Conservation (phyloP, 2,797 vertebrate genomes). For the Chelidonichthys spinosus region DNA sequence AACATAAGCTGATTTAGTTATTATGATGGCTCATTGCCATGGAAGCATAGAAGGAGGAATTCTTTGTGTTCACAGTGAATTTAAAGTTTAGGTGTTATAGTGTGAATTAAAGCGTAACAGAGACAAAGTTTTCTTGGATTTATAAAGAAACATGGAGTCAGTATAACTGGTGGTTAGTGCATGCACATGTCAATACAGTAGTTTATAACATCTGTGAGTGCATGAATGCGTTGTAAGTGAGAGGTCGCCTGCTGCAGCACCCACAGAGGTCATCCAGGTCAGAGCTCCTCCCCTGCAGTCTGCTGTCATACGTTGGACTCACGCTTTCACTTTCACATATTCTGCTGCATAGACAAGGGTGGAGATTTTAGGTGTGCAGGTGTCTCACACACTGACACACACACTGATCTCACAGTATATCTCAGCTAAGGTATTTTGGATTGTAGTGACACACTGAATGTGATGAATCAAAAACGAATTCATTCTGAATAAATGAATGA, state of each 20-base stretch:
- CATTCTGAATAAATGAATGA: not conserved
- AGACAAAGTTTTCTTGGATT: not conserved
- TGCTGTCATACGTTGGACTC: slow-evolving; percentile 66
- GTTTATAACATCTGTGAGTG: slow-evolving; percentile 2
- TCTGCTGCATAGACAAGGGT: slow-evolving; percentile 53
- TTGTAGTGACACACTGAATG: not conserved
- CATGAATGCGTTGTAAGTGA: slow-evolving; percentile 16
- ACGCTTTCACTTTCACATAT: slow-evolving; percentile 35
- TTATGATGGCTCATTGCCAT: not conserved
- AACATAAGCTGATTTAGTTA: slow-evolving; percentile 21
- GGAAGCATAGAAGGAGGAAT: not conserved
- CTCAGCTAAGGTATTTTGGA: not conserved
- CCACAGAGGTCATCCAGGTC: slow-evolving; percentile 70
- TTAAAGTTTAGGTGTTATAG: not conserved
- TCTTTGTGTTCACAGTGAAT: slow-evolving; percentile 4
- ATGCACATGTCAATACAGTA: not conserved
- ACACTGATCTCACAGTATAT: slow-evolving; percentile 8
- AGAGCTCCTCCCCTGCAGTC: slow-evolving; percentile 67
- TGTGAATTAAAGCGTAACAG: too few relatives aligned
- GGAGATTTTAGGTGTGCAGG: slow-evolving; percentile 39
- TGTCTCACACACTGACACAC: slow-evolving; percentile 54
- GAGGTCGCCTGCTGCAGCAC: slow-evolving; percentile 70
- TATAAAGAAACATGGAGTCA: not conserved
- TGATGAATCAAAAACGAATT: not conserved
- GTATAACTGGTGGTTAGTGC: not conserved